Evolutionary conservation across 1,140 invertebrate species (phyloP).

Genomic region (Drosophila takahashii): DNA sequence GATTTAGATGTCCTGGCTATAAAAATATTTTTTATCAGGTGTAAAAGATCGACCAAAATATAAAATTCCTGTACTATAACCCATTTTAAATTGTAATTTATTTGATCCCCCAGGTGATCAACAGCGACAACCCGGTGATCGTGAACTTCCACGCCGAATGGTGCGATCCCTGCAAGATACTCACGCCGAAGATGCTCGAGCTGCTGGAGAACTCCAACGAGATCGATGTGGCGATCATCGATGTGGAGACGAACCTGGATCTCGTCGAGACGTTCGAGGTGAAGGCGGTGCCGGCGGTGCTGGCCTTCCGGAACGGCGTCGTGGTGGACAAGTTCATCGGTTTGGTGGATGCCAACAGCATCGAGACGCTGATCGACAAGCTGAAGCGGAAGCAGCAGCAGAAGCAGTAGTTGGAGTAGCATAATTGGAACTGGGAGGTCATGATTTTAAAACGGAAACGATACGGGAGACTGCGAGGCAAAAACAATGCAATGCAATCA

Average conservation of each 20-base stretch:
- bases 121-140: constrained; percentile 92
- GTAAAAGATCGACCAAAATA: no score
- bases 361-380: constrained; percentile 93
- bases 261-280: constrained; percentile 92
- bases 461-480: constrained; percentile 31
- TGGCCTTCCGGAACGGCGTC: constrained; percentile 94
- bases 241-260: constrained; percentile 95
- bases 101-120: constrained; percentile 88
- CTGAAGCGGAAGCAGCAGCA: constrained; percentile 85
- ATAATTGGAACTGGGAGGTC: neutral
- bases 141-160: constrained; percentile 96
- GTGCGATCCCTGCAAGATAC: constrained; percentile 97
- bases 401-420: constrained; percentile 43
- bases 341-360: constrained; percentile 92
- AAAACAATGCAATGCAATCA: constrained; percentile 8
- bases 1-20: no score
- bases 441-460: constrained; percentile 27
- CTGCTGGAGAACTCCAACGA: constrained; percentile 91
- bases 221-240: constrained; percentile 95
- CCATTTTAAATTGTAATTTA: no score
- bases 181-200: constrained; percentile 95
- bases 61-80: no score
- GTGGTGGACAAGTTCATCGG: constrained; percentile 97
- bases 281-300: constrained; percentile 95
- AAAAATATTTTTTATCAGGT: no score